Conservation (phyloP, 92 coral and sea anemone genomes). For the Scolanthus callimorphus region DNA sequence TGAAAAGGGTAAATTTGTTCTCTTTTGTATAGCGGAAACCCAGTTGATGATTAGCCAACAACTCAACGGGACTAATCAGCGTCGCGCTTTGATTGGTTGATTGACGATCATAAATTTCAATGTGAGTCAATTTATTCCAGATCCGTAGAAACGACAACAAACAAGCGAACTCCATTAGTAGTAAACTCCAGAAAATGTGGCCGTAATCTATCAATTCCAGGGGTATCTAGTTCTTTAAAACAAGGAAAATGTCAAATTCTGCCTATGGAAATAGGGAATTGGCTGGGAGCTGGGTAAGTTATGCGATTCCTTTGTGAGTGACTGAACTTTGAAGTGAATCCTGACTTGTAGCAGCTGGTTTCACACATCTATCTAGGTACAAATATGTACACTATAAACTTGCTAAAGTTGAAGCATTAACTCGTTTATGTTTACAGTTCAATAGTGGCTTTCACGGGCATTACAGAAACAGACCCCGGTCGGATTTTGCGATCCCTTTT, state of each 20-base stretch:
- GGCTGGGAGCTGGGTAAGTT: conserved; percentile 63
- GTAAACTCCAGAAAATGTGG: neutral
- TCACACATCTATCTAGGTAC: too few species aligned
- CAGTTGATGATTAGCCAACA: too few species aligned
- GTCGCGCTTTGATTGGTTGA: conserved; percentile 26
- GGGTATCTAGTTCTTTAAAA: neutral
- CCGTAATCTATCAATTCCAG: neutral
- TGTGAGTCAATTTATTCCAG: conserved; percentile 9
- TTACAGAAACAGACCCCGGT: conserved; percentile 84
- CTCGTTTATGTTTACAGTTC: conserved; percentile 58
- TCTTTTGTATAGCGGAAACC: too few species aligned
- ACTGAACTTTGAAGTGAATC: too few species aligned
- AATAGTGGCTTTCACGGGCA: conserved; percentile 98
- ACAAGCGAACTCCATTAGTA: neutral
- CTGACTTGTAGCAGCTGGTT: too few species aligned
- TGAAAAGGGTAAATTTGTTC: too few species aligned
- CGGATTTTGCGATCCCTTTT: conserved; percentile 84
- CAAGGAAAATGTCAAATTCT: conserved; percentile 14
- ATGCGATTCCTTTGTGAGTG: neutral
- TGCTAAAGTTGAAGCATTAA: too few species aligned
- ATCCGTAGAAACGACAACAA: conserved; percentile 70
- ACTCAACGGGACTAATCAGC: too few species aligned
- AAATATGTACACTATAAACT: neutral
- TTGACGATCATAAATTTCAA: neutral
- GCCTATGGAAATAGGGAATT: conserved; percentile 12